Conservation (phyloP, 2,113 vertebrate genomes). For the Taurulus bubalis region DNA sequence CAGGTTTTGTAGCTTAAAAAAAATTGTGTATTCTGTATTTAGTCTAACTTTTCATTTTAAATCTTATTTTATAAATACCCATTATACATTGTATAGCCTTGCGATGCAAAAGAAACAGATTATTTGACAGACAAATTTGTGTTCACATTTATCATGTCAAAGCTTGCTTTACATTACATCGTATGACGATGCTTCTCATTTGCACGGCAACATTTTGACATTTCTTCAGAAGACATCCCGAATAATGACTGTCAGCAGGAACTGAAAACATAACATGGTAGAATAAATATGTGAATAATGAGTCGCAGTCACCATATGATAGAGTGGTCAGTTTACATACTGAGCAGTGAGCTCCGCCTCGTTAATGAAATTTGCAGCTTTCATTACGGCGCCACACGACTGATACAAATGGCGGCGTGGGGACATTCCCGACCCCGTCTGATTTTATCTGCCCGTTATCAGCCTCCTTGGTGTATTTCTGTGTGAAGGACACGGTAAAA, state of each 20-base stretch:
- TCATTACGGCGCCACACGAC: constrained; percentile 39
- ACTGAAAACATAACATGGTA: constrained; percentile 6
- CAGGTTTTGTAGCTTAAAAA: too few species aligned
- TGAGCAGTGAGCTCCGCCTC: constrained; percentile 6
- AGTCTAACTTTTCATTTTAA: background rate
- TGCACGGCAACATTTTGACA: background rate
- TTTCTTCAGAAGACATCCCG: background rate
- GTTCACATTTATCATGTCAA: background rate
- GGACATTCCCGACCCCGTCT: constrained; percentile 57
- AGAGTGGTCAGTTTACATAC: constrained; percentile 19
- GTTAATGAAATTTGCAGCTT: constrained; percentile 60
- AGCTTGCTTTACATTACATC: background rate
- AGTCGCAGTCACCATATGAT: constrained; percentile 24
- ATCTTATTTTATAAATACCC: too few species aligned
- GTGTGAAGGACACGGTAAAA: constrained; percentile 65
- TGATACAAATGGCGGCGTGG: constrained; percentile 55
- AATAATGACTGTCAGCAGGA: background rate
- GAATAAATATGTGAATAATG: constrained; percentile 51
- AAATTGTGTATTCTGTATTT: too few species aligned
- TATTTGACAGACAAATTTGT: background rate
- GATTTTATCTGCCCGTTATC: constrained; percentile 71
- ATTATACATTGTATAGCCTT: background rate
- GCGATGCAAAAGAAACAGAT: background rate
- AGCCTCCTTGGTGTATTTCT: constrained; percentile 36
- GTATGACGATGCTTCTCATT: background rate